phyloP scores from a whole-genome alignment of 2,888 invertebrate genomes.

The Dorcus parallelipipedus region DNA sequence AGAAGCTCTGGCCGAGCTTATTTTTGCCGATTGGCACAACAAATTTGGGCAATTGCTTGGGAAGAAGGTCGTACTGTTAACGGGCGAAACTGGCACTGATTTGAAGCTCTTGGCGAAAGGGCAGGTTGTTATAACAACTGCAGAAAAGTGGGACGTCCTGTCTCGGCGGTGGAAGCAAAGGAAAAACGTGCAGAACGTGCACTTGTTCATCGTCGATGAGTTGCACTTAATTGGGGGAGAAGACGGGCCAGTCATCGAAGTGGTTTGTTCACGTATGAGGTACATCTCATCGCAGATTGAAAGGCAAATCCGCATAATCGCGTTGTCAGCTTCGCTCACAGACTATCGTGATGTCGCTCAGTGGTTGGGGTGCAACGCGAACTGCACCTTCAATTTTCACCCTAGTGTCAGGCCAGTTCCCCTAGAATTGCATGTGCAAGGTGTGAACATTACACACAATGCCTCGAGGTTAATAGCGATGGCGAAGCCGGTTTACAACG shows the following conservation, averaged over 20 bases:
- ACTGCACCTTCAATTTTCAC: constrained; percentile 97
- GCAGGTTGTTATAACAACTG: constrained; percentile 94
- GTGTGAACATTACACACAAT: constrained; percentile 97
- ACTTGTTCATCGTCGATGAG: constrained; percentile 95
- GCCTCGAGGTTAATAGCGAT: constrained; percentile 94
- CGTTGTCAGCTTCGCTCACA: constrained; percentile 87
- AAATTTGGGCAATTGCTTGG: constrained; percentile 81
- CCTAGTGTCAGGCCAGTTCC: constrained; percentile 95
- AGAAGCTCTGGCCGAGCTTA: constrained; percentile 85
- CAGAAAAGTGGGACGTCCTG: constrained; percentile 98
- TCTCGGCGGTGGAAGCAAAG: constrained; percentile 98
- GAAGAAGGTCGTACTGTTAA: constrained; percentile 84
- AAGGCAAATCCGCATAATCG: constrained; percentile 86
- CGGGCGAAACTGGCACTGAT: constrained; percentile 97
- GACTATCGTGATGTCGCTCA: constrained; percentile 94
- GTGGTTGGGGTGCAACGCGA: constrained; percentile 93
- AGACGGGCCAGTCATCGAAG: constrained; percentile 91
- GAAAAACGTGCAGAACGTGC: constrained; percentile 96
- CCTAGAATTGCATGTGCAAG: constrained; percentile 93
- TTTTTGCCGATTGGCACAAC: constrained; percentile 87
- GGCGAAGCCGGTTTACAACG: constrained; percentile 96
- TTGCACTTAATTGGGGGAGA: constrained; percentile 87
- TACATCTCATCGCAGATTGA: constrained; percentile 96
- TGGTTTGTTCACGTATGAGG: constrained; percentile 86
- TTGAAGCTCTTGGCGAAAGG: constrained; percentile 89